A percentile compares a stretch with the other conserved stretches of the same genome.
phyloP scores from a whole-genome alignment of 2,113 vertebrate species.

The Mesembrinibis cayennensis region DNA sequence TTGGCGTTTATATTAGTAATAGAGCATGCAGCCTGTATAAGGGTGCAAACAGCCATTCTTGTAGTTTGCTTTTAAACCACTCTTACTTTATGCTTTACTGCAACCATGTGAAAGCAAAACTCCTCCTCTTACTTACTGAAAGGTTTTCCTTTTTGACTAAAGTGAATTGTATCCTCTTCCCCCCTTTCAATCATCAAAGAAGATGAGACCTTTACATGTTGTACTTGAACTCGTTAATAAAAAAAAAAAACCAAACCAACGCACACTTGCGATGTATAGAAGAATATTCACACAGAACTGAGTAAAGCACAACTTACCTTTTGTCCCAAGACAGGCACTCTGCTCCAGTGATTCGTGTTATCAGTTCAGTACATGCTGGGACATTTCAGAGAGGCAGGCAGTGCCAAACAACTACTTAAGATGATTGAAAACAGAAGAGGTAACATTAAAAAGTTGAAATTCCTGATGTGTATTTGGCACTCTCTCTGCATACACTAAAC shows the following conservation, averaged over 20 bases:
- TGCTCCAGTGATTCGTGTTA: neutral
- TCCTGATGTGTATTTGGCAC: constrained; percentile 70
- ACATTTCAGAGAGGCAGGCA: constrained; percentile 45
- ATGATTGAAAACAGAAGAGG: constrained; percentile 59
- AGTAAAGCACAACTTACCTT: constrained; percentile 32
- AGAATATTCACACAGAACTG: neutral
- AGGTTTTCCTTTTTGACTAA: constrained; percentile 13
- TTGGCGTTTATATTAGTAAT: neutral
- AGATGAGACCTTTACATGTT: neutral
- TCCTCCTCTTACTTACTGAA: neutral
- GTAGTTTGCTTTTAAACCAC: neutral
- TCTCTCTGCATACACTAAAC: constrained; percentile 36
- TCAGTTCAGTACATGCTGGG: neutral
- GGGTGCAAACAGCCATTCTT: neutral
- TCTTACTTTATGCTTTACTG: neutral
- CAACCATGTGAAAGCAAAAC: constrained; percentile 1
- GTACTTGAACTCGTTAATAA: neutral
- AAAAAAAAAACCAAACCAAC: neutral
- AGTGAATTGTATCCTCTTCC: neutral
- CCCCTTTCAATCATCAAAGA: neutral
- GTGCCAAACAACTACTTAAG: constrained; percentile 54
- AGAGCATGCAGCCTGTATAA: neutral
- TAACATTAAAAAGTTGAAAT: constrained; percentile 58
- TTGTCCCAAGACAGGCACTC: constrained; percentile 4
- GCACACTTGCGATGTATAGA: neutral